Evolutionary conservation across 2,113 vertebrate genomes (phyloP), one percentile per base, ranked within the genome.

Genomic region (Nerophis ophidion): DNA sequence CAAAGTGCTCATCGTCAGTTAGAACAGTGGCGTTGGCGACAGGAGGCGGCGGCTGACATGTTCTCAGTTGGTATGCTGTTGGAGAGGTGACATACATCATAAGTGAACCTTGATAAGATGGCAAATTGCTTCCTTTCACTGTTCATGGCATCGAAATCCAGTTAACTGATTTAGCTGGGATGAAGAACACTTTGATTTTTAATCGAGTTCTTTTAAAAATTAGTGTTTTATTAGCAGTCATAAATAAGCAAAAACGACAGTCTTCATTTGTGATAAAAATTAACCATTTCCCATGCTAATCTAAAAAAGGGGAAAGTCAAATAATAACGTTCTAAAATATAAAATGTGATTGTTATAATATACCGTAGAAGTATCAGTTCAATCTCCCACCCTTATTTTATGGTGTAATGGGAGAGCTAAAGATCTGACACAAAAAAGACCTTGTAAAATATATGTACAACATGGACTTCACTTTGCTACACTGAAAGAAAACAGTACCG

Each of bases 1-100:
- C 92, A 47, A 96, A 95, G 85, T 96, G 92, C 56, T 95, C 93
- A 74, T 96, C 93, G 76, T 97, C 94, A 15, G 90, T 90, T 71
- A 98, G 86, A 82, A 93, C 87, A 61, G 97, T 94, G 48, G 95
- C 94, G 70, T 98, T 97, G 77, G 93, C 86, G 44, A 97, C 87
- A 5, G 84, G 79, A 66, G 90, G 79, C 40, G 95, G 96, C 57
- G 93, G 88, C 26, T 95, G 93, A 87, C 96, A 98, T 33, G 94
- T 89, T 74, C 95, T 91, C 64, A 98, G 92, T 44, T 96, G 96
- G 81, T 97, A 99, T 5, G 93, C 96, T 99, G 80, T 46, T 50
- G 57, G 72, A 79, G 34, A 73, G 61, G 63, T 50, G 47, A 73
- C 16, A 78, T 55, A 67, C n/a, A 63, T 68, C 61, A 60, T 4